Percentiles rank a stretch among this genome's conserved stretches.
These are phyloP conservation scores for Aleiodes leptofemur DNA, from an alignment of 2,888 invertebrate species.

Conservation along the genomic window DNA sequence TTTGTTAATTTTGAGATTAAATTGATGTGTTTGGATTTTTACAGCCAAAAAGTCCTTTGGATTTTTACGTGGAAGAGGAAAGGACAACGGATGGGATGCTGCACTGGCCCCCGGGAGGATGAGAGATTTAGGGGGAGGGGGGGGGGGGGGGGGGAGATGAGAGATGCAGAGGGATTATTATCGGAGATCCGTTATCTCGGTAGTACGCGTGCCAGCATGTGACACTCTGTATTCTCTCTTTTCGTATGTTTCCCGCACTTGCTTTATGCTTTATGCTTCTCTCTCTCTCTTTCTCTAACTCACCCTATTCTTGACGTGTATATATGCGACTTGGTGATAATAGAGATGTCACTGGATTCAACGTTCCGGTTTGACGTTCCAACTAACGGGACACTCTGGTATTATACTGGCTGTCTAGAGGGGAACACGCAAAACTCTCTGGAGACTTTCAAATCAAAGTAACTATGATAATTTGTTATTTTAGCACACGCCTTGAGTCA, in stretches of 20 bases:
- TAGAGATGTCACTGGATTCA: slow-evolving; percentile 75
- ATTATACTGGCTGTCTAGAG: slow-evolving; percentile 61
- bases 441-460: slow-evolving; percentile 7
- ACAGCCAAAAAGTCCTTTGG: slow-evolving; percentile 8
- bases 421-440: slow-evolving; percentile 24
- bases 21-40: slow-evolving; percentile 19
- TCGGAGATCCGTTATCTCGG: slow-evolving; percentile 73
- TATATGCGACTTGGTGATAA: slow-evolving; percentile 66
- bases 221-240: slow-evolving; percentile 55
- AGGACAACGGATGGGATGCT: not conserved
- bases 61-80: not conserved
- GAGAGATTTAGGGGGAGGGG: slow-evolving; percentile 1
- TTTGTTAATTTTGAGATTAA: not conserved
- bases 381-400: slow-evolving; percentile 65
- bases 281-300: not conserved
- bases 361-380: slow-evolving; percentile 70
- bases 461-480: not conserved
- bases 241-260: slow-evolving; percentile 30
- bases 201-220: slow-evolving; percentile 68
- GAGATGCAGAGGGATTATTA: slow-evolving; percentile 66
- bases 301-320: slow-evolving; percentile 32
- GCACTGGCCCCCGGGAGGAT: not conserved
- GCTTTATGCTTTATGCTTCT: not conserved
- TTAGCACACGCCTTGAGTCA: not conserved
- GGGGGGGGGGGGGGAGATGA: not conserved